Evolutionary conservation across 2,888 invertebrate genomes (phyloP), one percentile per base, ranked within the genome.

Genomic region (Ferrisia virgata): DNA sequence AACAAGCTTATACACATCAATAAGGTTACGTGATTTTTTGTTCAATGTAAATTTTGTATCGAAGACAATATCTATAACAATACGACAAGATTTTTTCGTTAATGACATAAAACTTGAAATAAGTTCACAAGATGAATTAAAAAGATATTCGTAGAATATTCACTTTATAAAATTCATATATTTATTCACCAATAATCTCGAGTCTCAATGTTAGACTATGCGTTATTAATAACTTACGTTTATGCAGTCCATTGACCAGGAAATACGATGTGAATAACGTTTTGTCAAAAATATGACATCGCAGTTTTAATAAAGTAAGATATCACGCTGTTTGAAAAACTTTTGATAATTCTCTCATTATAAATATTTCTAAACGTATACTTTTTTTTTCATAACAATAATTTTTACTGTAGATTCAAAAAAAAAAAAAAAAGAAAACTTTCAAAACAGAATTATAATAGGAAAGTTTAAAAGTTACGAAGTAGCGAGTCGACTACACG

Each of bases 31-130:
- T 76, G 72, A 76, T 76, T 76, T 76, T 5, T 18, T 36, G 36
- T 36, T 36, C 6, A 76, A 76, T 76, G 72, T 76, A 36, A 76
- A 76, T 76, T 76, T 76, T 18, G n/a, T 11, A 76, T 76, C 28
- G 15, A 8, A 76, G 9, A 15, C 36, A 8, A 36, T 4, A 76
- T n/a, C n/a, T n/a, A n/a, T n/a, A n/a, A 76, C 33, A 76, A 76
- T n/a, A 76, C 0, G 64, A 31, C 28, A 28, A 36, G 8, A 36
- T 36, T 4, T 36, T 8, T 36, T 36, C 36, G 36, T n/a, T n/a
- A n/a, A n/a, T n/a, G n/a, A n/a, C n/a, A n/a, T n/a, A n/a, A n/a
- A n/a, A n/a, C n/a, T n/a, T n/a, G n/a, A n/a, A n/a, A n/a, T n/a
- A n/a, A n/a, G n/a, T n/a, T n/a, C n/a, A n/a, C n/a, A n/a, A n/a